Evolutionary conservation across 2,888 invertebrate genomes (phyloP).

Genomic region (Heliconius ethilla): DNA sequence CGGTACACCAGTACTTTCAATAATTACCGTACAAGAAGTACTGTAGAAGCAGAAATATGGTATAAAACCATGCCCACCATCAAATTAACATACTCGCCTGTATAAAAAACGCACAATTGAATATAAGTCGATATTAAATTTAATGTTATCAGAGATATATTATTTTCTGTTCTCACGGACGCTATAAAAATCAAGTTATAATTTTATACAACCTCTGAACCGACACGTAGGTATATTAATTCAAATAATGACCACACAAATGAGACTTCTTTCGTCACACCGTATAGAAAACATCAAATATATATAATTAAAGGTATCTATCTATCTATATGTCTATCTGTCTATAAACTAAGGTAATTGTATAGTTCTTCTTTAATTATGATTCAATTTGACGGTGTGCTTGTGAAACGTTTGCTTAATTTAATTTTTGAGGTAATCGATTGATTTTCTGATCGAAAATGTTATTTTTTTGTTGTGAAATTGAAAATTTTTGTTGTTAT

Average conservation of each 20-base stretch:
- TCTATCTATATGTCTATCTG: conserved; percentile 44
- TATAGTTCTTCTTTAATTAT: conserved; percentile 76
- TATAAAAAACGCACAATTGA: conserved; percentile 12
- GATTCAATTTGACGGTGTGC: conserved; percentile 68
- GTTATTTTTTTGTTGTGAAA: background rate
- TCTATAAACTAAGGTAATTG: conserved; percentile 79
- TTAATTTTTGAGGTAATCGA: conserved; percentile 34
- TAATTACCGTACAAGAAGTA: background rate
- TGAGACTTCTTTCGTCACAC: conserved; percentile 78
- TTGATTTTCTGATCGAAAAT: conserved; percentile 11
- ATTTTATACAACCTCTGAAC: conserved; percentile 77
- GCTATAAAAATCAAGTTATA: conserved; percentile 74
- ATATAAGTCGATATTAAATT: conserved; percentile 49
- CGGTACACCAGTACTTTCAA: background rate
- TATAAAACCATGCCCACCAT: conserved; percentile 49
- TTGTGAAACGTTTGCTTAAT: conserved; percentile 57
- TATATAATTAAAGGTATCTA: conserved; percentile 77
- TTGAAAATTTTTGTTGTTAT: background rate
- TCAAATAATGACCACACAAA: conserved; percentile 76
- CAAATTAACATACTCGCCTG: conserved; percentile 31
- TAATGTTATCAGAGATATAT: conserved; percentile 69
- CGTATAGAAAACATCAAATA: conserved; percentile 80
- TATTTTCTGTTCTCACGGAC: conserved; percentile 77
- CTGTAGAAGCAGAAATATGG: background rate
- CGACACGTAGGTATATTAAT: conserved; percentile 81